Evolutionary conservation across 2,113 vertebrate species (phyloP).

Genomic region (Picathartes gymnocephalus): DNA sequence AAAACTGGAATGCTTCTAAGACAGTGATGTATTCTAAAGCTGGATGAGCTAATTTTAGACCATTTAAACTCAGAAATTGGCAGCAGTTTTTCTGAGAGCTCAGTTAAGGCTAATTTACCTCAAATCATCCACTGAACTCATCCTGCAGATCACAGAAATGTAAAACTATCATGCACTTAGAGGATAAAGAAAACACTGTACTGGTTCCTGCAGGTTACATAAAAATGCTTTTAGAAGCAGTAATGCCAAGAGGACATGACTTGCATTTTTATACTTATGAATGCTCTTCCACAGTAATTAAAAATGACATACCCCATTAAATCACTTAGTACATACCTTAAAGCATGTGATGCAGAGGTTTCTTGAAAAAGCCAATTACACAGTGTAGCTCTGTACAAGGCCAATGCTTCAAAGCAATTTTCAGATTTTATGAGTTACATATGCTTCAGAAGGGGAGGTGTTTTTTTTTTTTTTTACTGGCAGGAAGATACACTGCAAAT

Average conservation of each 20-base stretch:
- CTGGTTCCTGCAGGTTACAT: conserved; percentile 38
- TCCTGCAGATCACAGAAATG: neutral
- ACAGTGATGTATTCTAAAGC: conserved; percentile 14
- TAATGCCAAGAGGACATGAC: conserved; percentile 5
- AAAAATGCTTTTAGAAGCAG: neutral
- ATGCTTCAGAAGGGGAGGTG: neutral
- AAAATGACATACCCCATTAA: conserved; percentile 46
- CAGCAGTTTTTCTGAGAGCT: conserved; percentile 38
- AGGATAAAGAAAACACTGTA: neutral
- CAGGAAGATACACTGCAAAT: neutral
- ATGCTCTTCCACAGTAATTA: conserved; percentile 30
- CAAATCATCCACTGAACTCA: neutral
- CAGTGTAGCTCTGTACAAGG: neutral
- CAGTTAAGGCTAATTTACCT: conserved; percentile 42
- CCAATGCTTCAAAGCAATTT: conserved; percentile 15
- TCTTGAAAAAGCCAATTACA: conserved; percentile 29
- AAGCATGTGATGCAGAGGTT: conserved; percentile 10
- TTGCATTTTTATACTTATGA: conserved; percentile 26
- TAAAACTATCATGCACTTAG: neutral
- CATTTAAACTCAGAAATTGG: conserved; percentile 35
- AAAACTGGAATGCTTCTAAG: neutral
- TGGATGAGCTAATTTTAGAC: conserved; percentile 25
- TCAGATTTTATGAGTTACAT: conserved; percentile 8
- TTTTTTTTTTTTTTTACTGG: neutral
- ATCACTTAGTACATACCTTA: conserved; percentile 38